Evolutionary conservation across 1,140 invertebrate genomes (phyloP).

Genomic region (Heliconius congener): DNA sequence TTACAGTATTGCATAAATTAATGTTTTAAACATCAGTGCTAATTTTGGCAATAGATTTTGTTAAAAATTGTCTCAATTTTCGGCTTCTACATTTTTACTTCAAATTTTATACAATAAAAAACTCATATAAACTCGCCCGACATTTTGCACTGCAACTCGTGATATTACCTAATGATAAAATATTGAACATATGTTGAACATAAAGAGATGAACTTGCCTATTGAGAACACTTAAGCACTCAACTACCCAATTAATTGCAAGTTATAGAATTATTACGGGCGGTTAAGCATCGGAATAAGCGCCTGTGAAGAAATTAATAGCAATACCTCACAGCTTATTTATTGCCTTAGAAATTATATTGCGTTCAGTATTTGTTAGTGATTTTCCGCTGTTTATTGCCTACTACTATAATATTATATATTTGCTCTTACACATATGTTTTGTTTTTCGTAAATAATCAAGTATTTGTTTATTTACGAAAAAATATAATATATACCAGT

Average conservation of each 20-base stretch:
- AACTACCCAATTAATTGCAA: slow-evolving; percentile 40
- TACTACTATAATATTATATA: background rate
- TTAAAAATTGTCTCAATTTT: too few relatives aligned
- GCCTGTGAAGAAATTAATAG: slow-evolving; percentile 33
- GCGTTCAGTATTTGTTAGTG: slow-evolving; percentile 24
- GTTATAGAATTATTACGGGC: slow-evolving; percentile 41
- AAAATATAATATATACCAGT: too few relatives aligned
- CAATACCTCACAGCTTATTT: slow-evolving; percentile 30
- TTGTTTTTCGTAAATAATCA: too few relatives aligned
- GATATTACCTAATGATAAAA: background rate
- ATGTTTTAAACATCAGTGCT: too few relatives aligned
- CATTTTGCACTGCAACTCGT: too few relatives aligned
- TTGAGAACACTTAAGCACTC: slow-evolving; percentile 29
- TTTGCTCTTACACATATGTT: too few relatives aligned
- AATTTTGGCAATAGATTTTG: too few relatives aligned
- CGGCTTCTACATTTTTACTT: too few relatives aligned
- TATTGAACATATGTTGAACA: background rate
- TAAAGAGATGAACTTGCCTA: slow-evolving; percentile 3
- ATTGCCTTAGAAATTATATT: slow-evolving; percentile 24
- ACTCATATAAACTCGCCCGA: too few relatives aligned
- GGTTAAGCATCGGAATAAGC: slow-evolving; percentile 25
- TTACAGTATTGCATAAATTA: too few relatives aligned
- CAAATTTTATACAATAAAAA: too few relatives aligned
- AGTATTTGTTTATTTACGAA: too few relatives aligned
- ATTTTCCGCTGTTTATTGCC: slow-evolving; percentile 15